Percentiles rank a stretch among this genome's conserved stretches.
phyloP scores from a whole-genome alignment of 2,113 vertebrate genomes.

The Phalacrocorax brasilianus region DNA sequence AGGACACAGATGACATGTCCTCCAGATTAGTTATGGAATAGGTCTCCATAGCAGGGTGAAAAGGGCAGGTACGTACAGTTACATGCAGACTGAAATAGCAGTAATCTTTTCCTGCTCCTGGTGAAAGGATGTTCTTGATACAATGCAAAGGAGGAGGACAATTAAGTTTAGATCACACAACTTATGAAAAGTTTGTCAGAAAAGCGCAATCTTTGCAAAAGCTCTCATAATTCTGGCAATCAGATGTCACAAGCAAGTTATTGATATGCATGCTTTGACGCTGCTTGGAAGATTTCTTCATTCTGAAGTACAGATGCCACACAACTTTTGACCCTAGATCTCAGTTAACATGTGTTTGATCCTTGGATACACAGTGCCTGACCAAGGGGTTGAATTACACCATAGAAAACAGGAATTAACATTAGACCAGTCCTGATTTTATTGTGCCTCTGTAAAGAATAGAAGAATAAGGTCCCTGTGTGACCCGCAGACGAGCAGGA shows the following conservation, averaged over 20 bases:
- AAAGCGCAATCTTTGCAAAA: neutral
- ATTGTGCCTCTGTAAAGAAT: too few relatives aligned
- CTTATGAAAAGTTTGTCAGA: neutral
- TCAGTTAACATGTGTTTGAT: neutral
- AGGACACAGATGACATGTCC: neutral
- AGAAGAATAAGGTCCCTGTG: neutral
- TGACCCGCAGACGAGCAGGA: neutral
- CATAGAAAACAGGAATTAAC: neutral
- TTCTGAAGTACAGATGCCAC: neutral
- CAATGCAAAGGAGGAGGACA: neutral
- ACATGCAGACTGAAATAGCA: neutral
- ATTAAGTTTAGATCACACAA: neutral
- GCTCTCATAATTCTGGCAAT: neutral
- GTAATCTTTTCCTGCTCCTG: neutral
- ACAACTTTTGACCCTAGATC: neutral
- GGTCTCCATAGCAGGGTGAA: neutral
- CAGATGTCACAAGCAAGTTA: neutral
- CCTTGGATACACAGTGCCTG: neutral
- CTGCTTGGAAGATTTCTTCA: neutral
- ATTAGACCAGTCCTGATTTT: rapidly evolving
- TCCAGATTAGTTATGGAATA: neutral
- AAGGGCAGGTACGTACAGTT: neutral
- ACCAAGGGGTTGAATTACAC: neutral
- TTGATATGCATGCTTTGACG: neutral
- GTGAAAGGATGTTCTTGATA: neutral